Percentiles rank a stretch among this genome's conserved stretches.
Conservation (phyloP, 2,113 vertebrate genomes). For the Alethe castanea region DNA sequence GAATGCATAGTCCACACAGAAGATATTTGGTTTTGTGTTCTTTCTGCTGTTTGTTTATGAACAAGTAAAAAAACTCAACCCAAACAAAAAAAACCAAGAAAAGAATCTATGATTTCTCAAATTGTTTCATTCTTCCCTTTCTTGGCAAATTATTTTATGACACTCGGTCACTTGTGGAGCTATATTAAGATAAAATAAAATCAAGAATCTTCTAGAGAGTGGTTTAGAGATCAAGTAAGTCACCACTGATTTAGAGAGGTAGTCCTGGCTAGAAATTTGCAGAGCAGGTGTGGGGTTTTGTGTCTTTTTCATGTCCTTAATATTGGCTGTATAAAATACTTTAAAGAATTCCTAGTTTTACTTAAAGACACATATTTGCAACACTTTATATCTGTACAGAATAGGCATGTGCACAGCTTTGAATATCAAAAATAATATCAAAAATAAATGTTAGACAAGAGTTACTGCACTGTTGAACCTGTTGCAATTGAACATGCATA, state of each 20-base stretch:
- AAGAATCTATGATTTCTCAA: neutral
- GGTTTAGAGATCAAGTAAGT: neutral
- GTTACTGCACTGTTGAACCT: neutral
- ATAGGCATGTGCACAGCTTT: neutral
- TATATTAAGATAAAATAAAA: neutral
- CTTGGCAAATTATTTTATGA: neutral
- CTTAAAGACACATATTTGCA: neutral
- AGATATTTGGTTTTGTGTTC: neutral
- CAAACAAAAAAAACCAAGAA: neutral
- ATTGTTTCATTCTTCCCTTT: neutral
- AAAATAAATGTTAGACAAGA: neutral
- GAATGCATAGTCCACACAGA: neutral
- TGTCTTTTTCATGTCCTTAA: neutral
- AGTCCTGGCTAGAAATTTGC: neutral
- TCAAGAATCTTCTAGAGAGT: neutral
- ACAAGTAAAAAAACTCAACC: neutral
- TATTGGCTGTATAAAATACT: neutral
- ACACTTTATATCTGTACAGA: rapidly evolving
- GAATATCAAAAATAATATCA: neutral
- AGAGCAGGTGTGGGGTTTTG: neutral
- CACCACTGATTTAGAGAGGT: neutral
- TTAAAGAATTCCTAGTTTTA: neutral
- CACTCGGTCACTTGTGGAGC: neutral
- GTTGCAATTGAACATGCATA: neutral
- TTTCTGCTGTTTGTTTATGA: neutral